Conservation (phyloP, 2,113 vertebrate species). For the Dermatemys mawii region DNA sequence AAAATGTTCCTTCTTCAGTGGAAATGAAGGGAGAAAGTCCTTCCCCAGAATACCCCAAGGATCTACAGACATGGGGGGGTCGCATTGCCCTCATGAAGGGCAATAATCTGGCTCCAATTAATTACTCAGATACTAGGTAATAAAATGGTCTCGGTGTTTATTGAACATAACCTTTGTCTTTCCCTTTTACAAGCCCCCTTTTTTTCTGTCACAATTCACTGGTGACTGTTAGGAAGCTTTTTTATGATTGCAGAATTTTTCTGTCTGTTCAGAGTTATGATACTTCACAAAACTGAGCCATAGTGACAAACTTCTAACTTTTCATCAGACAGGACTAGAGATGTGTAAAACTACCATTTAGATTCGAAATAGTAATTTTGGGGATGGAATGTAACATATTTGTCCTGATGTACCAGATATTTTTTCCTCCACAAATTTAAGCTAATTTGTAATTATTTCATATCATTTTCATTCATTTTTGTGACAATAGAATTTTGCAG, state of each 20-base stretch:
- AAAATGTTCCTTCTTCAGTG: not conserved
- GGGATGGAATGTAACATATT: not conserved
- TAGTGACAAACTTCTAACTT: not conserved
- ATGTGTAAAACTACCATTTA: not conserved
- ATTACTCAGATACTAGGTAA: not conserved
- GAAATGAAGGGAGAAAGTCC: not conserved
- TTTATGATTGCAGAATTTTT: not conserved
- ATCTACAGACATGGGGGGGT: not conserved
- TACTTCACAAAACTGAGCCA: not conserved
- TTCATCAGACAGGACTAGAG: not conserved
- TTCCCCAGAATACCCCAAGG: not conserved
- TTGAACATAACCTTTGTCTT: not conserved
- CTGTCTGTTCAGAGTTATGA: not conserved
- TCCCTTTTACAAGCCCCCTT: not conserved
- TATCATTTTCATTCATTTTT: not conserved
- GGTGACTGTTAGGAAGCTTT: not conserved
- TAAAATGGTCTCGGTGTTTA: not conserved
- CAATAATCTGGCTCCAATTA: not conserved
- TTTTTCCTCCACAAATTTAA: not conserved
- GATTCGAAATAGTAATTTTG: not conserved
- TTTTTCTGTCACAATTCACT: not conserved
- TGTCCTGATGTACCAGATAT: not conserved
- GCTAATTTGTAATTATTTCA: not conserved
- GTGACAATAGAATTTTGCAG: not conserved
- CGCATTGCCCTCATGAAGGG: too few species aligned